Evolutionary conservation across 2,113 vertebrate species (phyloP), one percentile per base, ranked within the genome.

Genomic region (Pycnonotus jocosus): DNA sequence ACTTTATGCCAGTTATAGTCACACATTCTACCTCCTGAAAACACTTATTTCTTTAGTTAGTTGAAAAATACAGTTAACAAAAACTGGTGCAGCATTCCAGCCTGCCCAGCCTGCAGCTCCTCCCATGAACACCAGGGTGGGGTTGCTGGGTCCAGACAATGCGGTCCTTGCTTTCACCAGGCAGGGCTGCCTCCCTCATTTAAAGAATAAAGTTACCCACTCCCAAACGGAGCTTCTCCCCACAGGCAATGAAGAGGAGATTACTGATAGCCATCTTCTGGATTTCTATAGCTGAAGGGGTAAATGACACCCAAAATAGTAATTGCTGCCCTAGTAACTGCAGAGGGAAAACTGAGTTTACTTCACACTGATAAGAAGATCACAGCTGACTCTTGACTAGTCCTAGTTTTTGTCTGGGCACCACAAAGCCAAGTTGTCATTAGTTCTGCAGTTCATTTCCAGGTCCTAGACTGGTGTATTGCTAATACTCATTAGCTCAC

Each of bases 281-380:
- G 58, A 64, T 69, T 33, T 58, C 16, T 68, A 1, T 27, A 31
- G 3, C 0, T 71, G 4, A 2, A 8, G 20, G 11, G 9, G 3
- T 50, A 54, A 60, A n/a, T 11, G 6, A 35, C 15, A 31, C 1
- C 2, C 33, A 50, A 51, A 81, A 45, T 20, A 31, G 27, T 25
- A 65, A 68, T n/a, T 37, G 12, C 12, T 61, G 6, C 23, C 21
- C 10, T 53, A 3, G 6, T 23, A 87, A 38, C 10, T 45, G 28
- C 28, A 53, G 35, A 27, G 38, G 8, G 11, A 84, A 73, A 81
- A 45, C 7, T 40, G 48, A 58, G 14, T 91, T 86, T 56, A 18
- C 16, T 45, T 8, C 37, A 79, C 8, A 37, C 5, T 2, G 8
- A 22, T 30, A 6, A 84, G 33, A 78, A 56, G 5, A 27, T 6